These are phyloP conservation scores for Poecilia velifera DNA, from an alignment of 2,797 vertebrate genomes.

Conservation along the genomic window DNA sequence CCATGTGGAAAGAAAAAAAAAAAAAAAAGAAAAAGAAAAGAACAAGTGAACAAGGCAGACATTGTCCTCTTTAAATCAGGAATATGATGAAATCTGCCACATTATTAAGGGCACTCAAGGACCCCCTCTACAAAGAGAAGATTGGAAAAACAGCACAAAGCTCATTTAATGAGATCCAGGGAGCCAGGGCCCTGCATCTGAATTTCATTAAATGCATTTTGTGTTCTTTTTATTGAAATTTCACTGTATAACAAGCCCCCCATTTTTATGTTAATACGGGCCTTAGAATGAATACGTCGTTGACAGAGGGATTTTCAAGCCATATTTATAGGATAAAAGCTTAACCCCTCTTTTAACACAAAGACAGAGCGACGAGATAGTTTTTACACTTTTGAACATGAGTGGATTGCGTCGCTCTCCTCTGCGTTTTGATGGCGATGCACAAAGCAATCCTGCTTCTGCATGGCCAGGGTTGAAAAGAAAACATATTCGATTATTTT, in stretches of 20 bases:
- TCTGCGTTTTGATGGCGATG: slow-evolving; percentile 71
- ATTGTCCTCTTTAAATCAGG: slow-evolving; percentile 81
- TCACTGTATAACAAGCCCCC: slow-evolving; percentile 84
- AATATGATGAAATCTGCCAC: slow-evolving; percentile 84
- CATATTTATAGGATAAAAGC: slow-evolving; percentile 84
- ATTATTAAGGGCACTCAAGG: slow-evolving; percentile 81
- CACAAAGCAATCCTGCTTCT: slow-evolving; percentile 76
- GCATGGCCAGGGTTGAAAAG: slow-evolving; percentile 66
- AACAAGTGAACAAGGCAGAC: slow-evolving; percentile 78
- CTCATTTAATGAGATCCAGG: slow-evolving; percentile 87
- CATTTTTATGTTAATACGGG: slow-evolving; percentile 84
- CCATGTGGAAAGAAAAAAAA: slow-evolving; percentile 40
- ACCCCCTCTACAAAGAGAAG: slow-evolving; percentile 79
- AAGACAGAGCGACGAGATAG: slow-evolving; percentile 67
- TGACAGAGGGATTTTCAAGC: slow-evolving; percentile 80
- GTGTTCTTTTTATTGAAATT: slow-evolving; percentile 85
- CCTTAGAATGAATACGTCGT: slow-evolving; percentile 76
- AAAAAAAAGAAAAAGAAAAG: slow-evolving; percentile 34
- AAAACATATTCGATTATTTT: slow-evolving; percentile 78
- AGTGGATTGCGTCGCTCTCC: slow-evolving; percentile 71
- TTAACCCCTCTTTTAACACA: slow-evolving; percentile 79
- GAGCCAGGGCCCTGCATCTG: slow-evolving; percentile 79
- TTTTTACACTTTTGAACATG: slow-evolving; percentile 71
- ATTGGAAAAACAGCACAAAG: slow-evolving; percentile 82
- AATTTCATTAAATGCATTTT: slow-evolving; percentile 88